phyloP scores from a whole-genome alignment of 2,797 vertebrate species.

The Pseudocheirus occidentalis region DNA sequence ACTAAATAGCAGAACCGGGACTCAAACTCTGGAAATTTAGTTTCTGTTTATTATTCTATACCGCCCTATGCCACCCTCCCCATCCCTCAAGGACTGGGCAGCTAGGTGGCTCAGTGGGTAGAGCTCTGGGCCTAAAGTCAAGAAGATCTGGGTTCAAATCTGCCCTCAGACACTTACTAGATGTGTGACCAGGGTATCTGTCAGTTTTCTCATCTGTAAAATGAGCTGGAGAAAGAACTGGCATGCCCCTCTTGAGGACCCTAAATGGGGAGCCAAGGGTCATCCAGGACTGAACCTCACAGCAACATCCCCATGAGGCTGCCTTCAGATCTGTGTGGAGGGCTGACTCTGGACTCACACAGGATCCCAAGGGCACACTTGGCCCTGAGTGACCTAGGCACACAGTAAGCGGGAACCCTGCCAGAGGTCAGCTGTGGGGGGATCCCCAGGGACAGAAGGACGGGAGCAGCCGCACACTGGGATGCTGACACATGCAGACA shows the following conservation, averaged over 20 bases:
- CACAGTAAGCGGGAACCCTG: neutral
- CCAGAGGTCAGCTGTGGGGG: neutral
- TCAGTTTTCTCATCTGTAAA: neutral
- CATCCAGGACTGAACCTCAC: neutral
- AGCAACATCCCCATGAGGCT: neutral
- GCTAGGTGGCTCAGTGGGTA: neutral
- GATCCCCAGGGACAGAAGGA: neutral
- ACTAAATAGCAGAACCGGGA: neutral
- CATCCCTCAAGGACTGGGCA: neutral
- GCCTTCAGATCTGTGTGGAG: neutral
- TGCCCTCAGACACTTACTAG: neutral
- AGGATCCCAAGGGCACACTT: neutral
- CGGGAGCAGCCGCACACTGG: neutral
- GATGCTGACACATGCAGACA: neutral
- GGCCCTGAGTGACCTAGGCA: neutral
- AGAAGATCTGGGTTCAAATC: neutral
- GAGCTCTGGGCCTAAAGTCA: neutral
- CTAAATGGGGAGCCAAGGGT: too few relatives aligned
- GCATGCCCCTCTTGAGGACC: neutral
- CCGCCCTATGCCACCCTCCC: neutral
- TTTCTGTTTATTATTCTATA: neutral
- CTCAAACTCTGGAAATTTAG: neutral
- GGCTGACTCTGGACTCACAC: neutral
- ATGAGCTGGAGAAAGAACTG: neutral
- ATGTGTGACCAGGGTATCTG: neutral